Evolutionary conservation across 2,113 vertebrate species (phyloP), one percentile per base, ranked within the genome.

Genomic region (Dipodomys stephensi): DNA sequence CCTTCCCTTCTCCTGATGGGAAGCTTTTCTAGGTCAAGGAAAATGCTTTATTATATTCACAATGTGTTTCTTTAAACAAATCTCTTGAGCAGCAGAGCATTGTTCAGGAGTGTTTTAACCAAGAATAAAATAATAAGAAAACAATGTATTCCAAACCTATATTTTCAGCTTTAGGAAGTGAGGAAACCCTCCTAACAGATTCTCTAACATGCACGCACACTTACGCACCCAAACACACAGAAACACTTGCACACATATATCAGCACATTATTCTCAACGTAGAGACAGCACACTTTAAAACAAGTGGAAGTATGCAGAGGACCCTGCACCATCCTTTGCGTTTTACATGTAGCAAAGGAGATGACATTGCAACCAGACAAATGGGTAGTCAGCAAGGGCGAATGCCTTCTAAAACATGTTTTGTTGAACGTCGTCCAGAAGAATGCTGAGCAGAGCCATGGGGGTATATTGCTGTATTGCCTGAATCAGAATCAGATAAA

Each of bases 1-100:
- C 39, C 76, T 74, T 90, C 95, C 79, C 81, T 93, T 88, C 87
- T 84, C 79, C 79, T 76, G 13, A 87, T 35, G 65, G 83, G 90
- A 93, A 81, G 11, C 8, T 65, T 93, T 96, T 92, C 80, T 82
- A 94, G 83, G 80, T 79, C 64, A 81, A 91, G 79, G 49, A 57
- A 94, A 96, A 27, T 81, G 7, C n/a, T 86, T 88, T 73, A 77
- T 67, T 84, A 94, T 79, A 86, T 90, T 88, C 44, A 81, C 83
- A 86, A 35, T 30, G 46, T 60, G 4, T 72, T 49, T 67, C 60
- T 83, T 72, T n/a, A 88, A 92, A 81, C 6, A 83, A 16, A 72
- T 86, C 6, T 76, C 27, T 6, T 81, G 71, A 93, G 23, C 72
- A 73, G 35, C 35, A 15, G 32, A 90, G 83, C 18, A 87, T 57